A percentile compares a stretch with the other conserved stretches of the same genome.
Conservation (phyloP, 2,888 invertebrate genomes). For the Polyommatus iphigenia region DNA sequence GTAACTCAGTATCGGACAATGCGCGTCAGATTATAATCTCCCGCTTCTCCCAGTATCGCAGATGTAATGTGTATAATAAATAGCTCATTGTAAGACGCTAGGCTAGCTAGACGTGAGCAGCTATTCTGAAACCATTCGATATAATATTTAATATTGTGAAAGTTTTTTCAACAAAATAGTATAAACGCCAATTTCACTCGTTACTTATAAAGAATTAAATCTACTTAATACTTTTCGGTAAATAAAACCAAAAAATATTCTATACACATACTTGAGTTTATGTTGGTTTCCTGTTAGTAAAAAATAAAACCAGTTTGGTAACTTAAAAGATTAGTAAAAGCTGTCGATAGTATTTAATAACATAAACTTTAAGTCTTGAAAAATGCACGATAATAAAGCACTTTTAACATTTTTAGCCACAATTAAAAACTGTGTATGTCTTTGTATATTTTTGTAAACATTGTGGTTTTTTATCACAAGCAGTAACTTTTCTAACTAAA, state of each 20-base stretch:
- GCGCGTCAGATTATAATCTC: conserved; percentile 56
- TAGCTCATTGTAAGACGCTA: conserved; percentile 40
- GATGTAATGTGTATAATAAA: conserved; percentile 43
- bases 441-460: not conserved
- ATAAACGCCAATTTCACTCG: not conserved
- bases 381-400: too few relatives aligned
- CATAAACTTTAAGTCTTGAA: not conserved
- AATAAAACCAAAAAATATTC: too few relatives aligned
- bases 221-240: too few relatives aligned
- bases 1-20: conserved; percentile 55
- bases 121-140: not conserved
- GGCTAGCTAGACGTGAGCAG: conserved; percentile 10
- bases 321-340: not conserved
- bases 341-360: not conserved
- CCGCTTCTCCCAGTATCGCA: conserved; percentile 33
- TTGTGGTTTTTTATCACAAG: not conserved
- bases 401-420: too few relatives aligned
- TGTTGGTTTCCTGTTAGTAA: not conserved
- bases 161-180: not conserved
- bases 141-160: not conserved
- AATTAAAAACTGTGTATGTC: too few relatives aligned
- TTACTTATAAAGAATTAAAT: not conserved
- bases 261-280: not conserved
- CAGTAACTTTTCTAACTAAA: not conserved
- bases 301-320: not conserved